Evolutionary conservation across 92 coral and sea anemone species (phyloP).

Genomic region (Actinostola sp.): DNA sequence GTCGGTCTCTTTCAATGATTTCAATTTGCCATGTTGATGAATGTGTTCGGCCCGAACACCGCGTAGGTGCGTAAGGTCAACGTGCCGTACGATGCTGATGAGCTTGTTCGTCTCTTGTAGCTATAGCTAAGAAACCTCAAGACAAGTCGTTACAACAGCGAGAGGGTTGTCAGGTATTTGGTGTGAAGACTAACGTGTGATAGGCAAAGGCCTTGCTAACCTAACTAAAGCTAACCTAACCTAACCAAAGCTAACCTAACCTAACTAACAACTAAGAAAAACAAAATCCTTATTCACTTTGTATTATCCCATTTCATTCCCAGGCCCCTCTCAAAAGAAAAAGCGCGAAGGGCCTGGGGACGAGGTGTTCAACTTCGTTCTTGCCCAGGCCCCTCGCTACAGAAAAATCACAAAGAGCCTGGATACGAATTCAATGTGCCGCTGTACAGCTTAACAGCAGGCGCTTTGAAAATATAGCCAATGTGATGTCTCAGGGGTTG

Average conservation of each 20-base stretch:
- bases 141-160: neutral
- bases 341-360: too few relatives aligned
- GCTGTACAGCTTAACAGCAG: too few relatives aligned
- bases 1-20: too few relatives aligned
- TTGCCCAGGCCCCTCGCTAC: too few relatives aligned
- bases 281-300: too few relatives aligned
- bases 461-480: too few relatives aligned
- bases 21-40: neutral
- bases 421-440: too few relatives aligned
- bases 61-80: slow-evolving; percentile 35
- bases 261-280: neutral
- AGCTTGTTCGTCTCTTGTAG: slow-evolving; percentile 16
- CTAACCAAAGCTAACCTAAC: slow-evolving; percentile 6
- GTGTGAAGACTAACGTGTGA: slow-evolving; percentile 29
- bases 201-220: slow-evolving; percentile 22
- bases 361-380: too few relatives aligned
- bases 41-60: slow-evolving; percentile 35
- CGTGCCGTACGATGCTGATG: neutral
- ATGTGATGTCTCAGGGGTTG: too few relatives aligned
- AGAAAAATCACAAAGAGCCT: too few relatives aligned
- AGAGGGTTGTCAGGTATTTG: slow-evolving; percentile 21
- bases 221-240: neutral
- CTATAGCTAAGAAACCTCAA: slow-evolving; percentile 10
- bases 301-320: too few relatives aligned
- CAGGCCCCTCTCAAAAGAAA: too few relatives aligned